Evolutionary conservation across 1,140 invertebrate genomes (phyloP).

Genomic region (Cyclina sinensis): DNA sequence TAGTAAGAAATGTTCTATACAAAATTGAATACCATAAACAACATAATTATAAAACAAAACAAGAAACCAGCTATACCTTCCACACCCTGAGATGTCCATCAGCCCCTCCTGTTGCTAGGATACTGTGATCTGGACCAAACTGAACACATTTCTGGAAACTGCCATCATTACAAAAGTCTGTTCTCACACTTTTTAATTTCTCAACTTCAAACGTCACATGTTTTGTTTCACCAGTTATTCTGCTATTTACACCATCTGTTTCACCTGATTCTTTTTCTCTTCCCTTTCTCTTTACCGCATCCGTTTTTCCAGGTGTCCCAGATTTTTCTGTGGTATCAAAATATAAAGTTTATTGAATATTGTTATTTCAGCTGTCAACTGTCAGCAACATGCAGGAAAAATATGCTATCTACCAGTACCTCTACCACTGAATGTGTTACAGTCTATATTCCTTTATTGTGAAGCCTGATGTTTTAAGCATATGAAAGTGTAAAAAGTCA

Average conservation of each 20-base stretch:
- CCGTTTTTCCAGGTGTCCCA: conserved; percentile 34
- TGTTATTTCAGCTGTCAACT: no score
- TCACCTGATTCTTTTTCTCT: conserved; percentile 68
- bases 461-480: no score
- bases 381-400: no score
- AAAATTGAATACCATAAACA: no score
- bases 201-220: conserved; percentile 87
- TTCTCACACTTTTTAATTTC: conserved; percentile 84
- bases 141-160: conserved; percentile 95
- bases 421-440: no score
- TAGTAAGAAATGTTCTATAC: no score
- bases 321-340: neutral
- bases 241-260: conserved; percentile 59
- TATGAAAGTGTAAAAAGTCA: no score
- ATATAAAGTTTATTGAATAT: no score
- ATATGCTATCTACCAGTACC: no score
- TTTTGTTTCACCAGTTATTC: conserved; percentile 66
- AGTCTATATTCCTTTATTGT: no score
- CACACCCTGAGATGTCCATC: conserved; percentile 96
- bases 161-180: conserved; percentile 89
- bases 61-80: no score
- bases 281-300: conserved; percentile 67
- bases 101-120: conserved; percentile 96
- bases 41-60: no score
- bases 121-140: conserved; percentile 91